A percentile compares a stretch with the other conserved stretches of the same genome.
Conservation (phyloP, 2,113 vertebrate genomes). For the Lophochroa leadbeateri region DNA sequence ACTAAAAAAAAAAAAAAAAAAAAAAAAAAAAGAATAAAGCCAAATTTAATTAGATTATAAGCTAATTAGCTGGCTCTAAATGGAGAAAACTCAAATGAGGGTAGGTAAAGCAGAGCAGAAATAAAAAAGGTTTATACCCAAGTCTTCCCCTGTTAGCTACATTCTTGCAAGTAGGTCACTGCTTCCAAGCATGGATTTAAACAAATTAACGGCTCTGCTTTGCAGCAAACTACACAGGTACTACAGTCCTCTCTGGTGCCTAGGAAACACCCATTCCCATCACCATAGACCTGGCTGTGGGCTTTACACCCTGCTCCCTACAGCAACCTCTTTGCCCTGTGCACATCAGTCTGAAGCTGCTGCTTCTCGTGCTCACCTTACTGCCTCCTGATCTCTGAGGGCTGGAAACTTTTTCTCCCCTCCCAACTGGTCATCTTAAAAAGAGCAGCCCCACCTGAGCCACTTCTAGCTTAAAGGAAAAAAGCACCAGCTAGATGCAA, state of each 20-base stretch:
- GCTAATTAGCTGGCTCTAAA: slow-evolving; percentile 42
- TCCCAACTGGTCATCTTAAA: background rate
- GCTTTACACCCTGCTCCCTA: background rate
- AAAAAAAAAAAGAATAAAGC: background rate
- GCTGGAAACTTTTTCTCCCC: background rate
- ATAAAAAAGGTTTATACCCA: background rate
- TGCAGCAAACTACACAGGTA: background rate
- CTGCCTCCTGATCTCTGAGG: background rate
- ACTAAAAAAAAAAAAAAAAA: background rate
- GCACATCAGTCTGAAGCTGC: background rate
- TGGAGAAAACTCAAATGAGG: slow-evolving; percentile 47
- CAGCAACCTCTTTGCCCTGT: background rate
- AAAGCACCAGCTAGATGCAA: background rate
- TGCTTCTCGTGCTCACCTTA: background rate
- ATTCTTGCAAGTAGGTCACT: slow-evolving; percentile 56
- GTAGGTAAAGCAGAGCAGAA: slow-evolving; percentile 34
- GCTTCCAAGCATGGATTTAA: slow-evolving; percentile 14
- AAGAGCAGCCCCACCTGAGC: background rate
- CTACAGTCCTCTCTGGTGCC: background rate
- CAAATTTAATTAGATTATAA: slow-evolving; percentile 58
- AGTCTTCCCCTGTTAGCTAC: slow-evolving; percentile 15
- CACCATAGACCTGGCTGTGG: background rate
- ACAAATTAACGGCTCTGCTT: slow-evolving; percentile 12
- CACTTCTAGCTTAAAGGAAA: background rate
- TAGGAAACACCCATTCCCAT: background rate